Conservation (phyloP, 2,113 vertebrate species). For the Myotis brandtii region DNA sequence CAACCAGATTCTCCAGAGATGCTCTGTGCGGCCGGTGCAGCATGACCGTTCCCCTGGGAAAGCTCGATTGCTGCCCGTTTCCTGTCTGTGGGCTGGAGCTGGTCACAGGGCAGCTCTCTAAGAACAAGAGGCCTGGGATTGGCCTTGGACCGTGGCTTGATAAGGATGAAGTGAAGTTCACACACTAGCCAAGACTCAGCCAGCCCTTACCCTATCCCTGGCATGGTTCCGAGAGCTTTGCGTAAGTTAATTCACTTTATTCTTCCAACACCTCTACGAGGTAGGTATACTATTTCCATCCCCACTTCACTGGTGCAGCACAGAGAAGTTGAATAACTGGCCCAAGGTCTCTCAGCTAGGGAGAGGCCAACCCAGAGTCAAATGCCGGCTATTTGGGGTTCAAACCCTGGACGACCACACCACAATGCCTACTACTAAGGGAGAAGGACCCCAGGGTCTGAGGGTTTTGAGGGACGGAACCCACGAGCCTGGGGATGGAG, state of each 20-base stretch:
- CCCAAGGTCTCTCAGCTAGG: background rate
- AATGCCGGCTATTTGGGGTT: background rate
- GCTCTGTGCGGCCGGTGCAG: too few relatives aligned
- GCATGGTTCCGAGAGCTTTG: background rate
- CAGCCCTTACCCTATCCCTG: background rate
- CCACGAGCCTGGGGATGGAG: background rate
- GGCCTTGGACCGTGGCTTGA: background rate
- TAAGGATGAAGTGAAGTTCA: background rate
- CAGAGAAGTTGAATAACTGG: background rate
- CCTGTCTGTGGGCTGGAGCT: background rate
- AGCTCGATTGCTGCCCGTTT: background rate
- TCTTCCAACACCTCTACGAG: background rate
- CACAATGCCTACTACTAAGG: background rate
- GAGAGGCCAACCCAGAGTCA: background rate
- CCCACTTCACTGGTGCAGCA: background rate
- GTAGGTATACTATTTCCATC: background rate
- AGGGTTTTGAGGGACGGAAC: background rate
- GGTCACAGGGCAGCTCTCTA: background rate
- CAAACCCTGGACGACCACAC: background rate
- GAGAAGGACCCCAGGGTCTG: background rate
- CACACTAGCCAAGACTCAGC: fast-evolving
- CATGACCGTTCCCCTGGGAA: background rate
- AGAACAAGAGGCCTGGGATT: background rate
- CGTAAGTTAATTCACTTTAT: background rate
- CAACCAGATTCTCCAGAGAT: background rate